Conservation (phyloP, 2,888 invertebrate species). For the Erebia ligea region DNA sequence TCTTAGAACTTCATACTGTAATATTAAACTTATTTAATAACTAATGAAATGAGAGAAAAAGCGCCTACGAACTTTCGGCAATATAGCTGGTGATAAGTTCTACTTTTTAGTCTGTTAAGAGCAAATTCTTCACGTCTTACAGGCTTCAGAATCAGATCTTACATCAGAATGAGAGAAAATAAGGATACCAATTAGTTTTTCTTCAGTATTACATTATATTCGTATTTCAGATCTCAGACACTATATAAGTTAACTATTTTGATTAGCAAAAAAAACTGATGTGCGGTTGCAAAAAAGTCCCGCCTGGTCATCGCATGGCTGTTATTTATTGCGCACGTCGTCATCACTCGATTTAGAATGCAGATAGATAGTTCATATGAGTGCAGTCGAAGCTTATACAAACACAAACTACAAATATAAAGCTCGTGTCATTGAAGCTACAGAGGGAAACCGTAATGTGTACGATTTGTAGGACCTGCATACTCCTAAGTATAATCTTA, state of each 20-base stretch:
- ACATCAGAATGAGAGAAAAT: no score
- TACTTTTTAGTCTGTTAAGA: no score
- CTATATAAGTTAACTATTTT: background rate
- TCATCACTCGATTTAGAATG: constrained; percentile 38
- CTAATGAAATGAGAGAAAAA: no score
- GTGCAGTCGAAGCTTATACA: constrained; percentile 14
- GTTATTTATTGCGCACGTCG: constrained; percentile 33
- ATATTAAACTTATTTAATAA: no score
- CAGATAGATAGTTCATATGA: constrained; percentile 27
- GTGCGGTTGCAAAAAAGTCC: constrained; percentile 25
- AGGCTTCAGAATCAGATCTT: no score
- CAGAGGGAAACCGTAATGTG: constrained; percentile 5
- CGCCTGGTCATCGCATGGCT: constrained; percentile 18
- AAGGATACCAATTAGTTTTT: no score
- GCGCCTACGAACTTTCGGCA: no score
- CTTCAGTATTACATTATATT: no score
- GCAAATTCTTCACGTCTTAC: no score
- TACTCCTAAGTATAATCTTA: background rate
- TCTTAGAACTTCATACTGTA: no score
- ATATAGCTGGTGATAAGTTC: no score
- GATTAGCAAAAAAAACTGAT: constrained; percentile 21
- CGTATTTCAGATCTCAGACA: no score
- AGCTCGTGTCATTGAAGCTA: constrained; percentile 15
- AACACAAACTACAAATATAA: constrained; percentile 13
- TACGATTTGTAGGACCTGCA: background rate